Evolutionary conservation across 2,888 invertebrate species (phyloP), one percentile per base, ranked within the genome.

Genomic region (Germaria angustata): DNA sequence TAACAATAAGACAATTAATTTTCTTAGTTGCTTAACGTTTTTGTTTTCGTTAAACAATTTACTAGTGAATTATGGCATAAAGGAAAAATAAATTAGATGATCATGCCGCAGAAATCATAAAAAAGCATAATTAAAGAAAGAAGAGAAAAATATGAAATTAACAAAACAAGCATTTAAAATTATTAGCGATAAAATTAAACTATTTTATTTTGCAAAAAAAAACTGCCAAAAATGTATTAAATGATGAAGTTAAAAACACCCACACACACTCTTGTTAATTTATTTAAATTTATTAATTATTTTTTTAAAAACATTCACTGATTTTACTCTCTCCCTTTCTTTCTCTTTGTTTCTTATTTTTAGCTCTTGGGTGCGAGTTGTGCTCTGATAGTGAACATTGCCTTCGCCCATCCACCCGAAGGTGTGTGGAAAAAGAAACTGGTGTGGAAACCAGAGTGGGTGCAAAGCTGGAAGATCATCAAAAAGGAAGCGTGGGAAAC

Each of bases 401-500:
- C 88, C 68, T 87, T 86, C 76, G 90, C 90, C 77, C 91, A 90
- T 87, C 90, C 90, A 36, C 95, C 95, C 80, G 92, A 93, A 87
- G 96, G 96, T 80, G 93, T 94, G 85, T 96, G 95, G 95, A 95
- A 96, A 90, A 96, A 96, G 90, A 85, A 85, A 53, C 92, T 96
- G 55, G 93, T 93, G 32, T 96, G 96, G 96, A 96, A 96, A 90
- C 94, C 95, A 80, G 95, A 96, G 85, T 96, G 95, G 95, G 89
- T 90, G 4, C 90, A 90, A 84, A 93, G 94, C 85, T 96, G 95
- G 95, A 95, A 96, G 90, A 96, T 96, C 89, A 93, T 93, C 28
- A 96, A 96, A 96, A 96, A 96, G 90, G 94, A 95, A 81, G 95
- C 95, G 85, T 96, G 95, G 95, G 89, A 89, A 20, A 90, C 90